Conservation (phyloP, 2,113 vertebrate genomes). For the Gambusia holbrooki region DNA sequence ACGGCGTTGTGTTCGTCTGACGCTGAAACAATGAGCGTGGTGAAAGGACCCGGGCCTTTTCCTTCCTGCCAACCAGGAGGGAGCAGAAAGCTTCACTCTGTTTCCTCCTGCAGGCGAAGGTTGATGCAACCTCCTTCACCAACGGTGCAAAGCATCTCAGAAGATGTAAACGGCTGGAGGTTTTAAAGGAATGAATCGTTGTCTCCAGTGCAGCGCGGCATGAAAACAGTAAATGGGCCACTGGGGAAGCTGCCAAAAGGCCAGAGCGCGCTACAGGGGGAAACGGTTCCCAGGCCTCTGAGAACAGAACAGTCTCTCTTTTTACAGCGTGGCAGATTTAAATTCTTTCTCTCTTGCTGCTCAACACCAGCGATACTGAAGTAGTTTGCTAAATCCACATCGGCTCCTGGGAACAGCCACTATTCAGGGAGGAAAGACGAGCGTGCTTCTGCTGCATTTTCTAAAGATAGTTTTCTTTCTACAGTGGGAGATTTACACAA, state of each 20-base stretch:
- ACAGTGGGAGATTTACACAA: background rate
- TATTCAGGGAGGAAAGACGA: background rate
- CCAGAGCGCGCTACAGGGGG: slow-evolving; percentile 52
- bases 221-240: slow-evolving; percentile 39
- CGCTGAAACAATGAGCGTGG: slow-evolving; percentile 65
- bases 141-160: slow-evolving; percentile 9
- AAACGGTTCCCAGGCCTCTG: slow-evolving; percentile 69
- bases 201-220: background rate
- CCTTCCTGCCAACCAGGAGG: slow-evolving; percentile 73
- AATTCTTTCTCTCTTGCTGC: slow-evolving; percentile 32
- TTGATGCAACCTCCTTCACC: slow-evolving; percentile 24
- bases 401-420: background rate
- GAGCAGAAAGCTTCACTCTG: slow-evolving; percentile 45
- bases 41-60: slow-evolving; percentile 70
- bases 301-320: slow-evolving; percentile 62
- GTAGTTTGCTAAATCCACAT: slow-evolving; percentile 12
- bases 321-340: slow-evolving; percentile 52
- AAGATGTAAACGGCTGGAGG: slow-evolving; percentile 28
- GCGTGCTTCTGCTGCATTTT: background rate
- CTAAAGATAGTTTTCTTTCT: slow-evolving; percentile 24
- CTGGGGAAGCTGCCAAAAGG: slow-evolving; percentile 65
- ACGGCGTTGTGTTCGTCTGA: slow-evolving; percentile 42
- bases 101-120: slow-evolving; percentile 47
- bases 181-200: background rate
- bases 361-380: slow-evolving; percentile 18